Percentiles rank a stretch among this genome's conserved stretches.
Evolutionary conservation across 2,888 invertebrate species (phyloP).

Genomic region (Ariolimax columbianus): DNA sequence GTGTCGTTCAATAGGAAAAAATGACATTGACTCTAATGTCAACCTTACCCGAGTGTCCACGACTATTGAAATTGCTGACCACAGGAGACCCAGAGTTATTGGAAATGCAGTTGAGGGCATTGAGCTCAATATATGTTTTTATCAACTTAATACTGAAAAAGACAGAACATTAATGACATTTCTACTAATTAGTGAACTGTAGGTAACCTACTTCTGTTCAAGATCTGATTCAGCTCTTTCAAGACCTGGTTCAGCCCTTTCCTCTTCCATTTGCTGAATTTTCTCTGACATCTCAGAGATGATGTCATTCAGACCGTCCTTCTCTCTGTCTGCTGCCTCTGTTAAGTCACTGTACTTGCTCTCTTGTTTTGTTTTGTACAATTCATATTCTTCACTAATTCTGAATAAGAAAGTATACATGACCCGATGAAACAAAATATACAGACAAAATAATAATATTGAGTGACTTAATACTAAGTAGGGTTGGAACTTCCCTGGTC

Average conservation of each 20-base stretch:
- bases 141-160: too few species aligned
- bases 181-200: background rate
- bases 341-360: conserved; percentile 31
- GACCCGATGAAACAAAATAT: too few species aligned
- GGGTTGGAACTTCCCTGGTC: too few species aligned
- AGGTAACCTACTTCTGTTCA: background rate
- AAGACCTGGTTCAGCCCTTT: background rate
- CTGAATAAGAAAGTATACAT: background rate
- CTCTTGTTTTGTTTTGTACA: background rate
- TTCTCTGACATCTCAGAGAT: conserved; percentile 55
- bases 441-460: too few species aligned
- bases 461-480: too few species aligned
- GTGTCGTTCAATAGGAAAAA: too few species aligned
- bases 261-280: conserved; percentile 53
- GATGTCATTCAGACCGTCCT: conserved; percentile 37
- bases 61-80: too few species aligned
- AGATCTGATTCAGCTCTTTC: background rate
- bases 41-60: too few species aligned
- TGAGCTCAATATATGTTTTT: too few species aligned
- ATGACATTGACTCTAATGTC: too few species aligned
- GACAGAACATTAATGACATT: background rate
- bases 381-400: background rate
- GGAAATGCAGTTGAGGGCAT: too few species aligned
- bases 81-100: too few species aligned
- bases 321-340: conserved; percentile 45